Percentiles rank a stretch among this genome's conserved stretches.
Evolutionary conservation across 2,888 invertebrate species (phyloP).

Genomic region (Gasteruption jaculator): DNA sequence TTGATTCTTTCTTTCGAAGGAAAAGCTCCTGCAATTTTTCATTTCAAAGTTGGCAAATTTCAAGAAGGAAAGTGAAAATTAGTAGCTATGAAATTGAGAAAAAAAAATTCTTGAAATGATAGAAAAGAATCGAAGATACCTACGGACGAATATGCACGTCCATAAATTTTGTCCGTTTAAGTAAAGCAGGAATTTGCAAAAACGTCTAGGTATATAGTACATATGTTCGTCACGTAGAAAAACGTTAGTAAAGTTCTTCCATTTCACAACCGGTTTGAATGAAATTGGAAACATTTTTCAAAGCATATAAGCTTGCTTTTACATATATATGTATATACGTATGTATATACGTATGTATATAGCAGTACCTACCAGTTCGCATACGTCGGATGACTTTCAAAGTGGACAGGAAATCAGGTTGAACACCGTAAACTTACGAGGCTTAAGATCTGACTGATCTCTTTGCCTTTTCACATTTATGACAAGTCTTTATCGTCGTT

Average conservation of each 20-base stretch:
- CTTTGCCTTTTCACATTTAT: conserved; percentile 24
- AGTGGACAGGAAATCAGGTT: conserved; percentile 24
- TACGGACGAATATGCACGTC: no score
- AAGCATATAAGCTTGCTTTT: conserved; percentile 12
- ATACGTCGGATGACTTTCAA: conserved; percentile 22
- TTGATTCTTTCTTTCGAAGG: no score
- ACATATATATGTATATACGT: conserved; percentile 1
- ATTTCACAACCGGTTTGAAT: conserved; percentile 41
- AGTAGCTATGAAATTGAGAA: no score
- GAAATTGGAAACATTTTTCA: conserved; percentile 51
- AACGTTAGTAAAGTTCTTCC: conserved; percentile 26
- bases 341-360: background rate
- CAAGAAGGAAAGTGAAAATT: no score
- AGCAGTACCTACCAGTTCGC: conserved; percentile 2
- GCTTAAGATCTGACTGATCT: conserved; percentile 24
- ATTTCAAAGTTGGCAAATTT: no score
- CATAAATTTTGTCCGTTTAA: no score
- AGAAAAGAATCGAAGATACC: no score
- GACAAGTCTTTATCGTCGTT: no score
- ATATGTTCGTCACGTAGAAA: conserved; percentile 48
- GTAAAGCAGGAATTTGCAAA: conserved; percentile 31
- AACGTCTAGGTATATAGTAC: conserved; percentile 33
- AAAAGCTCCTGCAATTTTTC: no score
- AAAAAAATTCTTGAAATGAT: no score
- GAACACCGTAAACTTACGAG: conserved; percentile 18